Conservation (phyloP, 2,113 vertebrate species). For the Cyrtonyx montezumae region DNA sequence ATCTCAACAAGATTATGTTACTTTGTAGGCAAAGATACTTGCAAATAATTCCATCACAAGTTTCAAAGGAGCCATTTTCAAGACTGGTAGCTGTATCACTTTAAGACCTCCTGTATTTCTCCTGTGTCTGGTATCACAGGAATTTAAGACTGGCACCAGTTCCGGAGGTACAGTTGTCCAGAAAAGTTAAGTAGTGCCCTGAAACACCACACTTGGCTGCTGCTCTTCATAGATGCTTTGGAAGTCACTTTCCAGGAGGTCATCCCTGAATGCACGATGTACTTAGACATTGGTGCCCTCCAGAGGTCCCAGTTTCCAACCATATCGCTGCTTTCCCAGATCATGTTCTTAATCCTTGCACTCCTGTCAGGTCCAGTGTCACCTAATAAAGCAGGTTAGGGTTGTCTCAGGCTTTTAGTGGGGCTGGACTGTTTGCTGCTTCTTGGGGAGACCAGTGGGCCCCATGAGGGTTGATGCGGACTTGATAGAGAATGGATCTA, state of each 20-base stretch:
- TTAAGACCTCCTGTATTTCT: constrained; percentile 42
- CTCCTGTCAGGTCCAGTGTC: not conserved
- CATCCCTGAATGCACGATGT: not conserved
- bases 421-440: not conserved
- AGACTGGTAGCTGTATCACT: not conserved
- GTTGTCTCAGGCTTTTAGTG: not conserved
- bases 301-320: not conserved
- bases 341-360: not conserved
- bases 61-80: not conserved
- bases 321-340: not conserved
- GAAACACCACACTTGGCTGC: constrained; percentile 18
- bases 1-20: not conserved
- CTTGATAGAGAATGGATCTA: rapidly evolving
- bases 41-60: not conserved
- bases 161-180: constrained; percentile 6
- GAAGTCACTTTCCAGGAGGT: constrained; percentile 43
- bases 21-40: not conserved
- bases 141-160: constrained; percentile 16
- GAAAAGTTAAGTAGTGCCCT: not conserved
- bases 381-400: not conserved
- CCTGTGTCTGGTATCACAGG: constrained; percentile 7
- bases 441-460: not conserved
- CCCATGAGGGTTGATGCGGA: not conserved
- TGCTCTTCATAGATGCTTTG: not conserved
- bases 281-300: not conserved